A percentile compares a stretch with the other conserved stretches of the same genome.
Conservation (phyloP, 2,888 invertebrate genomes). For the Amiota mariae region DNA sequence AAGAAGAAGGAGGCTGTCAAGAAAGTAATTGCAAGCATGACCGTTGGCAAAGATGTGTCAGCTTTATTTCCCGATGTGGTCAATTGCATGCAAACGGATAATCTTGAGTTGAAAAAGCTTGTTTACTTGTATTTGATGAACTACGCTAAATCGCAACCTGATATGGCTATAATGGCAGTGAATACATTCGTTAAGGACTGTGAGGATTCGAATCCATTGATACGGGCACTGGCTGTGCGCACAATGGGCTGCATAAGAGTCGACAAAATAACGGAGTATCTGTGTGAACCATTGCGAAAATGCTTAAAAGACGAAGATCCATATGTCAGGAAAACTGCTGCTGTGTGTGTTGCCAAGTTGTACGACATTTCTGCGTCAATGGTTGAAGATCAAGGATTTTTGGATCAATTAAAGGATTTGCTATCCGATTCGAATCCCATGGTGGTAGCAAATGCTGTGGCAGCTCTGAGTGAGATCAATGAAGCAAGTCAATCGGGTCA, state of each 20-base stretch:
- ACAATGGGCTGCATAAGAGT: constrained; percentile 99
- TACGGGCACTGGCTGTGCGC: constrained; percentile 96
- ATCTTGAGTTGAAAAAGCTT: constrained; percentile 97
- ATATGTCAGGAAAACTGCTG: constrained; percentile 98
- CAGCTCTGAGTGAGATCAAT: constrained; percentile 98
- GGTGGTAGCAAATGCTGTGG: constrained; percentile 99
- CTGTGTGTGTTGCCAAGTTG: constrained; percentile 98
- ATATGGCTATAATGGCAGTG: constrained; percentile 99
- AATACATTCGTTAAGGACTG: constrained; percentile 99
- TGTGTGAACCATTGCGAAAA: constrained; percentile 97
- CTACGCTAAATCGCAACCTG: constrained; percentile 99
- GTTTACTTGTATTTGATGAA: constrained; percentile 99
- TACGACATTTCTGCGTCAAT: constrained; percentile 93
- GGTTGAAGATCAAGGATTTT: constrained; percentile 87
- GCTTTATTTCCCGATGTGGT: constrained; percentile 99
- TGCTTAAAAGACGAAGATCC: constrained; percentile 97
- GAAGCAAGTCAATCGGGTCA: constrained; percentile 97
- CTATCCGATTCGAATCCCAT: constrained; percentile 99
- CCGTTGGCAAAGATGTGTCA: constrained; percentile 99
- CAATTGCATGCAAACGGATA: constrained; percentile 99
- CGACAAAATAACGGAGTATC: constrained; percentile 99
- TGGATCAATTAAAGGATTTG: constrained; percentile 96
- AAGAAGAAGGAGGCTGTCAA: constrained; percentile 99
- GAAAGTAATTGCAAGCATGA: constrained; percentile 99
- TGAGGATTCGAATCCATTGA: constrained; percentile 99